A percentile compares a stretch with the other conserved stretches of the same genome.
Conservation (phyloP, 1,140 invertebrate genomes). For the Drosophila nigromelanica region DNA sequence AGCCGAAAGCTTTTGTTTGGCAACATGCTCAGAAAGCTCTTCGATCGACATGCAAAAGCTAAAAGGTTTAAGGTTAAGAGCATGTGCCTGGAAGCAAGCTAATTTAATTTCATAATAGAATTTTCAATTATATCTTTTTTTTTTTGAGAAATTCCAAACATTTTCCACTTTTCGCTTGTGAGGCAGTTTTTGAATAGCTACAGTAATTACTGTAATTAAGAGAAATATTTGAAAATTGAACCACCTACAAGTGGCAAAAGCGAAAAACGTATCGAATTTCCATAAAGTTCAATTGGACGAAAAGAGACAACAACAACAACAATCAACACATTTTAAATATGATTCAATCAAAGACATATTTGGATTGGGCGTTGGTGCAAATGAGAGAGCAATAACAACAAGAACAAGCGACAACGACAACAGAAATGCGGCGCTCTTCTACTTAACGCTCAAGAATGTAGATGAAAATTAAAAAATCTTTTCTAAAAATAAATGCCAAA, state of each 20-base stretch:
- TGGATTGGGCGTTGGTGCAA: slow-evolving; percentile 78
- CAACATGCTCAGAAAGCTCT: slow-evolving; percentile 15
- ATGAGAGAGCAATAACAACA: slow-evolving; percentile 56
- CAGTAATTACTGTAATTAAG: slow-evolving; percentile 9
- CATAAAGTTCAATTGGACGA: slow-evolving; percentile 75
- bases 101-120: slow-evolving; percentile 42
- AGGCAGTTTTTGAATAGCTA: not conserved
- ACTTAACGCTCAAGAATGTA: slow-evolving; percentile 66
- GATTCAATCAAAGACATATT: slow-evolving; percentile 84
- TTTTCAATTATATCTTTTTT: slow-evolving; percentile 28
- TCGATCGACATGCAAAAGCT: slow-evolving; percentile 40
- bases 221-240: slow-evolving; percentile 20
- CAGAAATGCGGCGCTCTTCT: slow-evolving; percentile 30
- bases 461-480: slow-evolving; percentile 77
- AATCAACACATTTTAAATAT: slow-evolving; percentile 72
- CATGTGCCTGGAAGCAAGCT: slow-evolving; percentile 69
- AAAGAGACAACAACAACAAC: slow-evolving; percentile 80
- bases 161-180: slow-evolving; percentile 45
- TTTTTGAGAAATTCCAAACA: slow-evolving; percentile 41
- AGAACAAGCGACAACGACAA: slow-evolving; percentile 14
- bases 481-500: slow-evolving; percentile 76
- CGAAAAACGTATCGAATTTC: slow-evolving; percentile 81
- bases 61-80: slow-evolving; percentile 48
- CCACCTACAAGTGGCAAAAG: slow-evolving; percentile 50
- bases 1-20: slow-evolving; percentile 28